Base-by-base conservation (phyloP, 2,888 invertebrate genomes). In the Lordiphosa fenestrarum region DNA sequence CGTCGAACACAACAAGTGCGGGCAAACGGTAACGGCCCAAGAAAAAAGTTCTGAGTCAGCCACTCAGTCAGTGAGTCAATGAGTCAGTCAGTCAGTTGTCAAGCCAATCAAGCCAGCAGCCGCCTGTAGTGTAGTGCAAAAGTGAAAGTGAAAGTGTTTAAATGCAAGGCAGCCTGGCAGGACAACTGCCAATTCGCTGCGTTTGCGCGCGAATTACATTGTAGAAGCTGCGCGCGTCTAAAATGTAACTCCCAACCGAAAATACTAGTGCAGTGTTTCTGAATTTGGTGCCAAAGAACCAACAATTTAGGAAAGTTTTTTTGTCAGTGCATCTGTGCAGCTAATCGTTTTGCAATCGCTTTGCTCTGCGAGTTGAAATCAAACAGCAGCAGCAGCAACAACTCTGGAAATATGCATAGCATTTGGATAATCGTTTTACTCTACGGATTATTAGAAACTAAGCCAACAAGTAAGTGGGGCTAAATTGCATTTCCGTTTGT, bases 1-100 rank as follows among this genome's bases (percentile, higher is more conserved):
- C 84, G 86, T 85, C 87, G 86, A 85, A 86, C 89, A 89, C 89
- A 89, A 89, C 89, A 89, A 88, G 88, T 89, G 88, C 86, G 86
- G 88, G 88, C 69, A 68, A 83, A 75, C 48, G 63, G 54, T 64
- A 56, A 36, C 61, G 59, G 61, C 53, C 48, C 36, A 62, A 42
- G 15, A 15, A 46, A 46, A 59, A 38, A 37, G 38, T 57, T 41
- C 48, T 57, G 25, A 53, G 44, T 58, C 47, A 53, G 44, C 56
- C 44, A 58, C 12, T 53, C 42, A 53, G 48, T 53, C 19, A 44
- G 33, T 15, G n/a, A n/a, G n/a, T 15, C 15, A 15, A 2, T 39
- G 42, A 52, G 52, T 60, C 49, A 57, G 13, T 53, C 41, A 53
- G 48, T 52, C 25, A 44, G 35, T 40, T 39, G 48, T 36, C 40